A percentile compares a stretch with the other conserved stretches of the same genome.
phyloP scores from a whole-genome alignment of 2,797 vertebrate genomes.

The Bovichtus variegatus region DNA sequence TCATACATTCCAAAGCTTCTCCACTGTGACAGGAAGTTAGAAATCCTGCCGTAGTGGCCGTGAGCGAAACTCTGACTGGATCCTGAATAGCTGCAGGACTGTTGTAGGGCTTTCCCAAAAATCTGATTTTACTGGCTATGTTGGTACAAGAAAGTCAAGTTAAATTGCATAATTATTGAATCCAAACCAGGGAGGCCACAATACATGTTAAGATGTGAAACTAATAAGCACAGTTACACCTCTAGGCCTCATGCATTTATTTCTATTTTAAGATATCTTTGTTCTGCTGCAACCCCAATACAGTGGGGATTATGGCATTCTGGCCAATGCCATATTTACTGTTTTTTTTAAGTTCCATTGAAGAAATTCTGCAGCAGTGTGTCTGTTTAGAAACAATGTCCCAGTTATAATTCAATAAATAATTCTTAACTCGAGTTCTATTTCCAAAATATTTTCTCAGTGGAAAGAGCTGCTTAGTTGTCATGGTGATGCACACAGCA shows the following conservation, averaged over 20 bases:
- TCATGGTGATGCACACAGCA: neutral
- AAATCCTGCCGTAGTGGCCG: neutral
- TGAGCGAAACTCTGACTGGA: neutral
- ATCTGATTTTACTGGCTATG: neutral
- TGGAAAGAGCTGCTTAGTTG: neutral
- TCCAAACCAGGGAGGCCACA: neutral
- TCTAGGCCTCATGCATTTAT: no score
- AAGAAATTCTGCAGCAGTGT: neutral
- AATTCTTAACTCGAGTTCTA: neutral
- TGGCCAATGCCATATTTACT: no score
- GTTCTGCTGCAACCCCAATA: neutral
- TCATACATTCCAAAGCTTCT: neutral
- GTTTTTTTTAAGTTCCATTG: neutral
- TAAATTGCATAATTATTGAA: neutral
- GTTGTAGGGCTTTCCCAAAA: neutral
- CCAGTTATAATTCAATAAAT: no score
- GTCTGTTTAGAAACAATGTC: neutral
- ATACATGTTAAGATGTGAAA: neutral
- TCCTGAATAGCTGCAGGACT: neutral
- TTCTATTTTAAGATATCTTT: neutral
- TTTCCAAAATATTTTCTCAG: neutral
- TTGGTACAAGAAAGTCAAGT: neutral
- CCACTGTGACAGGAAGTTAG: neutral
- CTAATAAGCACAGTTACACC: neutral
- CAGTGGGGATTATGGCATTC: no score